Percentiles rank a stretch among this genome's conserved stretches.
phyloP scores from a whole-genome alignment of 2,888 invertebrate species.

The Alloscopus bannaensis region DNA sequence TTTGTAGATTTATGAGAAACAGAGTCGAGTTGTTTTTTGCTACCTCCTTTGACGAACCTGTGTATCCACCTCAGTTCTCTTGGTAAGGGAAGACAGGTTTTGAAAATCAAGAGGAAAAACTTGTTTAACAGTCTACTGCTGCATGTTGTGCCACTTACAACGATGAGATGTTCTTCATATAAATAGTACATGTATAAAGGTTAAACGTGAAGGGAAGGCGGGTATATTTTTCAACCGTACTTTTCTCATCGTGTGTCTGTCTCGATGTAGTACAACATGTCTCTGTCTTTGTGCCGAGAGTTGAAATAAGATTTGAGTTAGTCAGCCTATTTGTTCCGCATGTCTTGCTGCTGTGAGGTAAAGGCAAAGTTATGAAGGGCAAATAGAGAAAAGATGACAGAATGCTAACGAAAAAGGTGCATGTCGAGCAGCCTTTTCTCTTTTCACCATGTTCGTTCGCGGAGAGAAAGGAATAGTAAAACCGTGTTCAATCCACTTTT shows the following conservation, averaged over 20 bases:
- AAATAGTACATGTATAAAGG: too few relatives aligned
- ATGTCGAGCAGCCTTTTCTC: slow-evolving; percentile 43
- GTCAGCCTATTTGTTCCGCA: slow-evolving; percentile 27
- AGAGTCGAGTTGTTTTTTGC: slow-evolving; percentile 20
- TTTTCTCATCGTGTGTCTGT: too few relatives aligned
- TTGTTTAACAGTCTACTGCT: too few relatives aligned
- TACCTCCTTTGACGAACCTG: slow-evolving; percentile 18
- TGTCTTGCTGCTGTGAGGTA: slow-evolving; percentile 32
- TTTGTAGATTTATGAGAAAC: slow-evolving; percentile 8
- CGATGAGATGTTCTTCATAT: too few relatives aligned
- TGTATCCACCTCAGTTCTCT: slow-evolving; percentile 15
- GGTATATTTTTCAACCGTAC: too few relatives aligned
- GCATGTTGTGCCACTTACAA: too few relatives aligned
- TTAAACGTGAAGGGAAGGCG: too few relatives aligned
- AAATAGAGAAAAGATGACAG: slow-evolving; percentile 41
- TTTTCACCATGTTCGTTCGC: slow-evolving; percentile 50
- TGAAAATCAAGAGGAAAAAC: slow-evolving; percentile 20
- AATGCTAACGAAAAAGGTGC: slow-evolving; percentile 36
- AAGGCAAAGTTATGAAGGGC: slow-evolving; percentile 36
- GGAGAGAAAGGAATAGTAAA: slow-evolving; percentile 33
- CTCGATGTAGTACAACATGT: too few relatives aligned
- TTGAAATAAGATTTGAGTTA: too few relatives aligned
- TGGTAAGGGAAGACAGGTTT: slow-evolving; percentile 16
- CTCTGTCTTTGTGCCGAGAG: too few relatives aligned
- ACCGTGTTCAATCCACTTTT: slow-evolving; percentile 23